Base-by-base conservation (phyloP, 2,888 invertebrate species). In the Amiota minor region DNA sequence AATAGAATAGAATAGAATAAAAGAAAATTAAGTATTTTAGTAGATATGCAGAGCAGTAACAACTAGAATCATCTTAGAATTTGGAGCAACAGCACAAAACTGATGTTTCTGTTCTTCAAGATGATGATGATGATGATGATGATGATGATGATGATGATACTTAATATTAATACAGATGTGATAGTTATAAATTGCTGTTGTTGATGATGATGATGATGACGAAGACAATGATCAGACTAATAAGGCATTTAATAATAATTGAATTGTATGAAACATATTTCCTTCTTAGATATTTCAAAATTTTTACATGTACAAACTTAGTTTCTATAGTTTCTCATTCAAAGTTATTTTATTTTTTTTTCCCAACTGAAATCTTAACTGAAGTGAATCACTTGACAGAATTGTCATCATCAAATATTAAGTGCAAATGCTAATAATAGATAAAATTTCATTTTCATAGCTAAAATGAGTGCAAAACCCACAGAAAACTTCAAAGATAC, bases 221-320 rank as follows among this genome's bases (percentile, higher is more conserved):
- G 49, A 73, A 62, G 64, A 49, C 73, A 12, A 50, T 50, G 53
- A 50, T 50, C 9, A n/a, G 12, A 2, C n/a, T n/a, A n/a, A 50
- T 50, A 50, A 50, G 77, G 70, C 78, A 73, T 74, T 50, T 78
- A 71, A 74, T 71, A 71, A 76, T 84, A 82, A 83, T 83, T 85
- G 81, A 83, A 83, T 81, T 85, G 83, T 75, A 78, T 78, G 81
- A 80, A 85, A 84, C 84, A 83, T 84, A 82, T 83, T 80, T 77
- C 78, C 9, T 35, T 61, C 14, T 23, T 59, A 10, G 59, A 9
- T 18, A 20, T 59, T 11, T 20, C 3, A 18, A 4, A 1, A 20
- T 18, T 56, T 35, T 35, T 3, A 35, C 2, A 35, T 35, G 9
- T 35, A 12, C 35, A 9, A 9, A 62, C 23, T 62, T 11, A n/a